A percentile compares a stretch with the other conserved stretches of the same genome.
phyloP scores from a whole-genome alignment of 2,113 vertebrate genomes.

The Sialia sialis region DNA sequence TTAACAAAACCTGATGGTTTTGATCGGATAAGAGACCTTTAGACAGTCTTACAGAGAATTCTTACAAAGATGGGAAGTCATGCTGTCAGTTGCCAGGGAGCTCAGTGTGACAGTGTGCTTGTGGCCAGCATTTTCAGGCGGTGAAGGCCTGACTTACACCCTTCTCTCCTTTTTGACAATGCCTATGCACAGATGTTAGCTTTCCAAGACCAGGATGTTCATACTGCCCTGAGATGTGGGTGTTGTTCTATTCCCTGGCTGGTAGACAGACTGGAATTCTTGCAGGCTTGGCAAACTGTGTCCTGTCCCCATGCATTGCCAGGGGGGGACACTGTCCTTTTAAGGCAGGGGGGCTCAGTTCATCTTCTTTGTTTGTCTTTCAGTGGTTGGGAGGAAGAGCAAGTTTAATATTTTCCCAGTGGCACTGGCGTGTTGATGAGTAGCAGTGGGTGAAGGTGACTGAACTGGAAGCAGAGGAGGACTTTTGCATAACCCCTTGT shows the following conservation, averaged over 20 bases:
- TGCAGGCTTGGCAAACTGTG: not conserved
- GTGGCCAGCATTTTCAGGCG: not conserved
- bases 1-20: not conserved
- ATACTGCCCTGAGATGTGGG: not conserved
- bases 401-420: not conserved
- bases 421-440: not conserved
- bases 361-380: not conserved
- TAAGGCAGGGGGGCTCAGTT: not conserved
- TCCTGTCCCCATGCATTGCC: not conserved
- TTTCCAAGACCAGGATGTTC: not conserved
- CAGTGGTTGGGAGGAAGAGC: not conserved
- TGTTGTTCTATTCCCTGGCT: not conserved
- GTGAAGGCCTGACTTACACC: not conserved
- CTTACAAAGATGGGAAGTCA: not conserved
- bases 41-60: not conserved
- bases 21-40: not conserved
- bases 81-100: accelerated
- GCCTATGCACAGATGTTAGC: not conserved
- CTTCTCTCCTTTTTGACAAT: not conserved
- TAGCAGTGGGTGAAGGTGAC: not conserved
- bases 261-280: not conserved
- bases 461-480: not conserved
- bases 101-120: accelerated
- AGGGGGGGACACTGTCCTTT: not conserved
- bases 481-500: not conserved